A percentile compares a stretch with the other conserved stretches of the same genome.
These are phyloP conservation scores for Spilosoma lubricipeda DNA, from an alignment of 2,888 invertebrate species.

Conservation along the genomic window DNA sequence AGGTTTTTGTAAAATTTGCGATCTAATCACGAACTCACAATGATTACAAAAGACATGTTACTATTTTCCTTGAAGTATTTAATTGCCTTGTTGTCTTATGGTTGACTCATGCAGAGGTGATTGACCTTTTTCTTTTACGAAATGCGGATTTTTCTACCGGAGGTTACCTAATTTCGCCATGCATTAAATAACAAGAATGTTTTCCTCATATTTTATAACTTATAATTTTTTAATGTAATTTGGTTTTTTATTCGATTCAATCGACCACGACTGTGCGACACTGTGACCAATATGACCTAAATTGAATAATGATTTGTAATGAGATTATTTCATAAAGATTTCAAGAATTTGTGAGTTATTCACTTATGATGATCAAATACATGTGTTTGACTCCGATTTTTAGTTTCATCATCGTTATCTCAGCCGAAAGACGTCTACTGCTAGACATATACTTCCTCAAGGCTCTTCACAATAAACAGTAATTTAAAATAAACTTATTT, in stretches of 20 bases:
- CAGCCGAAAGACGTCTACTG: no score
- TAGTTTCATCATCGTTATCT: no score
- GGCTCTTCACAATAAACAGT: no score
- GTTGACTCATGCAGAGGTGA: not conserved
- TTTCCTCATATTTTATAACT: not conserved
- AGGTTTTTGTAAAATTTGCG: not conserved
- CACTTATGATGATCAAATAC: no score
- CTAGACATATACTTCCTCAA: no score
- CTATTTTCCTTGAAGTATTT: not conserved
- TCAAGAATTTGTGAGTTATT: no score
- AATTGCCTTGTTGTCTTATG: not conserved
- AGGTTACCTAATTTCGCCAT: not conserved
- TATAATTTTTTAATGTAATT: slow-evolving; percentile 5
- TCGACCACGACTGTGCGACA: not conserved
- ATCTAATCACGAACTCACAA: not conserved
- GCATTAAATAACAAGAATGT: not conserved
- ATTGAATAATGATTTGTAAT: not conserved
- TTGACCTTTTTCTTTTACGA: not conserved
- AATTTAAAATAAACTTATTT: no score
- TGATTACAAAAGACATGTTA: not conserved
- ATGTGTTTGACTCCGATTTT: no score
- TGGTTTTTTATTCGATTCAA: not conserved
- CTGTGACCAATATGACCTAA: not conserved
- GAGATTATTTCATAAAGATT: no score
- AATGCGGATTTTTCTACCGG: not conserved